Evolutionary conservation across 2,888 invertebrate species (phyloP), one percentile per base, ranked within the genome.

Genomic region (Ormyrus rosae): DNA sequence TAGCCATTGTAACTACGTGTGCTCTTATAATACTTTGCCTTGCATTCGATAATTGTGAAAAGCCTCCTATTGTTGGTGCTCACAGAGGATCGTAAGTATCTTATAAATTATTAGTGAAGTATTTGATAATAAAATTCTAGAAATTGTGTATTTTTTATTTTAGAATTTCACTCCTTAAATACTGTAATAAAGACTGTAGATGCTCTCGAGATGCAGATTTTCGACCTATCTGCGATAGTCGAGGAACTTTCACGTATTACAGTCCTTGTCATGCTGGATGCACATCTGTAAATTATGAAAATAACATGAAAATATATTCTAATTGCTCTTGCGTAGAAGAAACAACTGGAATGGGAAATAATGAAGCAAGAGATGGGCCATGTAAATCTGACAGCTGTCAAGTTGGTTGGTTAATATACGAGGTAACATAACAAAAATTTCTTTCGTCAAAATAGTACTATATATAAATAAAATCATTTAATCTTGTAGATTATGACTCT

Each of bases 181-280:
- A 90, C 75, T 94, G 94, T 84, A 93, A 94, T 81, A 89, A 88
- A 51, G 86, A 92, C 60, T 94, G 94, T 83, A 90, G 91, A 34
- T 94, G 94, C 85, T 88, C 90, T 9, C 86, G 87, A 19, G 87
- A 90, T 50, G 90, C 91, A 46, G 89, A 91, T 67, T 95, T 94
- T 85, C 92, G 93, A 76, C 95, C 95, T 0, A 92, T 95, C 50
- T 95, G 95, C 85, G 92, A 93, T 2, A 91, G 91, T 81, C 92
- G 92, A 81, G 91, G 92, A 9, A 89, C 85, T 0, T 89, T 91
- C 6, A 94, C 94, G 0, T 95, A 93, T 87, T 96, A 94, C 87
- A 95, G 94, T 0, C 94, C 96, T 0, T 96, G 96, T 88, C 93
- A 94, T 85, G 96, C 96, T 3, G 96, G 96, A 0, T 96, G 96